Evolutionary conservation across 2,888 invertebrate genomes (phyloP).

Genomic region (Macaria notata): DNA sequence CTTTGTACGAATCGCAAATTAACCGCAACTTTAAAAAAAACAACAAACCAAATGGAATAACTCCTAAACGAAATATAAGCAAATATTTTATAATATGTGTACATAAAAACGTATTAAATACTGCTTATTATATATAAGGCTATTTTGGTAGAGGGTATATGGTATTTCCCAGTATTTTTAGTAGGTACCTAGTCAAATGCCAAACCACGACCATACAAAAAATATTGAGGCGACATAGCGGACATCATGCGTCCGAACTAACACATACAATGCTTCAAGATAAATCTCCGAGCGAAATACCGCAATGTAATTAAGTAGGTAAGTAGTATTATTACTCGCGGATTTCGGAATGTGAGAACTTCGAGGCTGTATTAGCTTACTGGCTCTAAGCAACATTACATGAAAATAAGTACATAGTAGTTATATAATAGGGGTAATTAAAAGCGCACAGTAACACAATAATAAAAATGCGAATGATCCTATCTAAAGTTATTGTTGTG

Average conservation of each 20-base stretch:
- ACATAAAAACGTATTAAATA: too few species aligned
- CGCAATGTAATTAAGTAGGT: conserved; percentile 2
- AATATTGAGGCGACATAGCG: conserved; percentile 7
- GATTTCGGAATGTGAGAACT: conserved; percentile 5
- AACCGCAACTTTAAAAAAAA: too few species aligned
- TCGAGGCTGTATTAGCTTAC: conserved; percentile 1
- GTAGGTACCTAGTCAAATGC: too few species aligned
- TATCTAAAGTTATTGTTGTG: too few species aligned
- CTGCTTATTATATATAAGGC: too few species aligned
- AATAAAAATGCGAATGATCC: too few species aligned
- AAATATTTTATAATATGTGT: too few species aligned
- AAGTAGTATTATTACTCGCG: neutral
- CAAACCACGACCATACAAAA: neutral
- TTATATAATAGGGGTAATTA: neutral
- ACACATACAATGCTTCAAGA: conserved; percentile 6
- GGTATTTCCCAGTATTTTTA: too few species aligned
- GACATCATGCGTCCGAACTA: neutral
- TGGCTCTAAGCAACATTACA: neutral
- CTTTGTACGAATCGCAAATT: too few species aligned
- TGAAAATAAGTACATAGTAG: neutral
- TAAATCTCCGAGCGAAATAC: neutral
- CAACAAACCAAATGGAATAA: too few species aligned
- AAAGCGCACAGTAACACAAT: neutral
- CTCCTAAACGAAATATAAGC: too few species aligned
- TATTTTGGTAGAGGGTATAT: too few species aligned